Evolutionary conservation across 2,113 vertebrate species (phyloP), one percentile per base, ranked within the genome.

Genomic region (Camelus dromedarius): DNA sequence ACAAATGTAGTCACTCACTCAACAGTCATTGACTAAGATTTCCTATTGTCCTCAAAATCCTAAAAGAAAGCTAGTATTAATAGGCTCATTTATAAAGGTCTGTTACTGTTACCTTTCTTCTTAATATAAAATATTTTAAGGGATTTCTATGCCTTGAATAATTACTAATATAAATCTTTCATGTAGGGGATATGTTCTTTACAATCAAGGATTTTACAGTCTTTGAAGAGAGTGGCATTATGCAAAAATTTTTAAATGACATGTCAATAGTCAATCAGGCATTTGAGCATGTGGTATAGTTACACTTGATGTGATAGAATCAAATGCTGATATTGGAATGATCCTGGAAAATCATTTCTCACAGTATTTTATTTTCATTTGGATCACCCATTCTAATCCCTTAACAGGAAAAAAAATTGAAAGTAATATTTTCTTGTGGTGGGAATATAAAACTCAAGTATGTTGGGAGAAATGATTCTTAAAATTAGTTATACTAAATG

Each of bases 401-500:
- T 28, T 86, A 95, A 91, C 11, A 38, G 35, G 38, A 73, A 96
- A 77, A 70, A 50, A 91, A 84, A 90, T 46, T 91, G 50, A 93
- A 97, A 94, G 87, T 76, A 93, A 77, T 96, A 86, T 90, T 58
- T 96, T 94, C 48, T 95, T 95, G 54, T 56, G 30, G 16, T 75
- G 4, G 16, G 30, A 77, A 90, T 96, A 86, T 89, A 89, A 96
- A 93, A 93, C 26, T 62, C 75, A 93, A 91, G 70, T 72, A 93
- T 50, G 15, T 50, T 91, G 38, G n/a, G 32, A 92, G 26, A 8
- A 75, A 83, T 86, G 24, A 94, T 89, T 94, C 89, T 93, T 95
- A 94, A 97, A 96, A 96, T 85, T 95, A 96, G 69, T 84, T 95
- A 62, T 52, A 92, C 64, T 94, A 93, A 96, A 95, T 58, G 30